Base-by-base conservation (phyloP, 2,797 vertebrate genomes). In the Onychomys leucogaster region DNA sequence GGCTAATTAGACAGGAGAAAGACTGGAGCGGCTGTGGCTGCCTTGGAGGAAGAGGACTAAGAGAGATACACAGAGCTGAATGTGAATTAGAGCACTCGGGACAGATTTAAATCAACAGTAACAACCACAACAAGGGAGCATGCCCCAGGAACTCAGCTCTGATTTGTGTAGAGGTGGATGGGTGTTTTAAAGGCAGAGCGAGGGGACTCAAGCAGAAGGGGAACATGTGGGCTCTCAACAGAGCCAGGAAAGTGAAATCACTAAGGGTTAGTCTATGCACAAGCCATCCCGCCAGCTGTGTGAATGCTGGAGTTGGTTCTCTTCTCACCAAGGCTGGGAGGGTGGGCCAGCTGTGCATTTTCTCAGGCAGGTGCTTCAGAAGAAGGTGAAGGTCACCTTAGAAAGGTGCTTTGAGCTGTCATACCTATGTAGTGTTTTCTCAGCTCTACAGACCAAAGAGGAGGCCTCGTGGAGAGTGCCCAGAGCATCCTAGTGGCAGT, bases 1-100 rank as follows among this genome's bases (percentile, higher is more conserved):
- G 61, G 80, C 12, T 37, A 49, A 71, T 67, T 27, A 12, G 10
- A 11, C 32, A n/a, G 46, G 77, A 65, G n/a, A 88, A 83, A 46
- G 83, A 85, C 63, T 69, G 29, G 43, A 71, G 29, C 27, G 49
- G 43, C n/a, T 9, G 0, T 23, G 52, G 69, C 21, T 73, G 37
- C 49, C 37, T 84, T 78, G 52, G 77, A 65, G n/a, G 43, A 76
- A 52, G 46, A 90, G 16, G 43, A 8, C 67, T 41, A 13, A 13
- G 41, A 86, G 57, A 86, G 46, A 57, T n/a, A 46, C 43, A 86
- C 12, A 78, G 63, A 69, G n/a, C 14, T 78, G 9, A 41, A n/a
- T 29, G 25, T 2, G 10, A 25, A 78, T 69, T 69, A 9, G 59
- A 76, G 21, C 37, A 32, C 29, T 67, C 0, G 0, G 21, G 61